Base-by-base conservation (phyloP, 2,888 invertebrate genomes). In the Tridacna gigas region DNA sequence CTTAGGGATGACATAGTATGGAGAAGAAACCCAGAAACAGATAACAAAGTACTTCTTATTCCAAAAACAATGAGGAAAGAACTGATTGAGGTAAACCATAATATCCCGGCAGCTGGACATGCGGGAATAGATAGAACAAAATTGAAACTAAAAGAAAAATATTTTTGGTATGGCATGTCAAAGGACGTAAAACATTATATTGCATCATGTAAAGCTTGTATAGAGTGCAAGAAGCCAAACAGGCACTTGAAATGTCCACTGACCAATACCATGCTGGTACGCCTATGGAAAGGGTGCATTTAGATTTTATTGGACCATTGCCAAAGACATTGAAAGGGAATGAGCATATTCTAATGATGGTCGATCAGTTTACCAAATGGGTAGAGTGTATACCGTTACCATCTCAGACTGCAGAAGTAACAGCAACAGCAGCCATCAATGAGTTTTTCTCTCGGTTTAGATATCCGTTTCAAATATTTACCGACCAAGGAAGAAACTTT, bases 71-170 rank as follows among this genome's bases (percentile, higher is more conserved):
- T 61, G 61, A 61, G 22, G 22, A 22, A 61, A 22, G 22, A 20
- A 61, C n/a, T 61, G 61, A 61, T 61, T 20, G 18, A 22, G n/a
- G n/a, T n/a, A n/a, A 20, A 20, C n/a, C 61, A 13, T 20, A 22
- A n/a, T 22, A 61, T 20, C 61, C 18, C n/a, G 61, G 61, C n/a
- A 61, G 18, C 22, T n/a, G n/a, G n/a, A n/a, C n/a, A n/a, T n/a
- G n/a, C n/a, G n/a, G n/a, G n/a, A n/a, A n/a, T n/a, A n/a, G 61
- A 61, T 22, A 61, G 61, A 61, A 61, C 61, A n/a, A 61, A 61
- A 61, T 61, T 22, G n/a, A n/a, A n/a, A n/a, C n/a, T n/a, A n/a
- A n/a, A n/a, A n/a, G n/a, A n/a, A n/a, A n/a, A n/a, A n/a, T 61
- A 20, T 20, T 61, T n/a, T 61, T 22, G 22, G 61, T 61, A n/a